phyloP scores from a whole-genome alignment of 2,888 invertebrate species.

The Hemithea aestivaria region DNA sequence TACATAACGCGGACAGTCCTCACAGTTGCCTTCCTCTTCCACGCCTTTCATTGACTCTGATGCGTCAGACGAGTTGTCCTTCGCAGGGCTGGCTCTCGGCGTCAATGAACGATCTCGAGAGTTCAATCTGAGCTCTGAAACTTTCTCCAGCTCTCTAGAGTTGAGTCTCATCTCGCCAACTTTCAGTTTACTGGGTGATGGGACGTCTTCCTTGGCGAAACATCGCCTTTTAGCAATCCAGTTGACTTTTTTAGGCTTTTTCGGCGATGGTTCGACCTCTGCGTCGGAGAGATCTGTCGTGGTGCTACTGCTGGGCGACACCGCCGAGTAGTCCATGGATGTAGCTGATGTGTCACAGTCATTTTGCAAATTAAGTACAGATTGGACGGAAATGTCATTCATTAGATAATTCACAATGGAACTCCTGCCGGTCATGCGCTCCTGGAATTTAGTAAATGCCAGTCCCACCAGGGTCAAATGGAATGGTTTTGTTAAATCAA shows the following conservation, averaged over 20 bases:
- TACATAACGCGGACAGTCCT: slow-evolving; percentile 82
- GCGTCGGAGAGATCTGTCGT: slow-evolving; percentile 82
- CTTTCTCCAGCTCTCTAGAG: slow-evolving; percentile 81
- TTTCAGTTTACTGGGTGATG: slow-evolving; percentile 84
- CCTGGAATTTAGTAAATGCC: slow-evolving; percentile 89
- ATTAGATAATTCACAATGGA: slow-evolving; percentile 87
- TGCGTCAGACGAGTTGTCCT: slow-evolving; percentile 61
- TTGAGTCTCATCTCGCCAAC: slow-evolving; percentile 83
- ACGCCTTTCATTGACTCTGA: slow-evolving; percentile 65
- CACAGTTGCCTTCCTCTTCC: slow-evolving; percentile 57
- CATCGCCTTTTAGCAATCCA: slow-evolving; percentile 74
- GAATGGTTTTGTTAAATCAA: slow-evolving; percentile 85
- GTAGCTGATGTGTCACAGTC: slow-evolving; percentile 70
- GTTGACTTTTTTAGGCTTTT: slow-evolving; percentile 80
- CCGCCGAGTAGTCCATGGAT: slow-evolving; percentile 73
- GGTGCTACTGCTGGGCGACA: slow-evolving; percentile 67
- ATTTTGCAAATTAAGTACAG: slow-evolving; percentile 83
- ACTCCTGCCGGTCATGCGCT: slow-evolving; percentile 82
- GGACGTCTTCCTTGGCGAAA: slow-evolving; percentile 73
- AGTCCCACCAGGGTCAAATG: slow-evolving; percentile 89
- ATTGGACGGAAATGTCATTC: slow-evolving; percentile 88
- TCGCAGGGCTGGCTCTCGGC: slow-evolving; percentile 69
- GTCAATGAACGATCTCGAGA: slow-evolving; percentile 68
- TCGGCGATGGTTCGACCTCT: slow-evolving; percentile 87
- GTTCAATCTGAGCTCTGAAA: slow-evolving; percentile 67